phyloP scores from a whole-genome alignment of 2,888 invertebrate species.

The Meta bourneti region DNA sequence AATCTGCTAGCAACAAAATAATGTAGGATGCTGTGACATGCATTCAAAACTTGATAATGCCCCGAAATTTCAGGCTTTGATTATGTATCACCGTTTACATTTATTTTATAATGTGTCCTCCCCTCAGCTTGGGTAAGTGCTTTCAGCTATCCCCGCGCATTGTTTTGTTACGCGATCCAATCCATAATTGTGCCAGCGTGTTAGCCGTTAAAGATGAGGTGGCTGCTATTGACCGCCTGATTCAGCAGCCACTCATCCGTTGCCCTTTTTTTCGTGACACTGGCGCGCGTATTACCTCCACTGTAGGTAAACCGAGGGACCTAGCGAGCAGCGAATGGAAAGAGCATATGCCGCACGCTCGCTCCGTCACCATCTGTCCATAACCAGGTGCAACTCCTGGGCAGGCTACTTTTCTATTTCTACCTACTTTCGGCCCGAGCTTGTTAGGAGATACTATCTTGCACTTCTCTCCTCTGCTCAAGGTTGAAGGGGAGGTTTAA shows the following conservation, averaged over 20 bases:
- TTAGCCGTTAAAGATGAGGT: background rate
- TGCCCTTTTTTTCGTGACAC: slow-evolving; percentile 26
- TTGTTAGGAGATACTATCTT: slow-evolving; percentile 43
- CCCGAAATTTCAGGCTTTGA: too few relatives aligned
- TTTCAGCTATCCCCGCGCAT: background rate
- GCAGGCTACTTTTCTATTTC: slow-evolving; percentile 62
- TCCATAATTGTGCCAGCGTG: background rate
- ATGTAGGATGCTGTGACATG: too few relatives aligned
- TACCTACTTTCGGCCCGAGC: slow-evolving; percentile 51
- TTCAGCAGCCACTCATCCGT: slow-evolving; percentile 22
- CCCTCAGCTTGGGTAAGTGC: background rate
- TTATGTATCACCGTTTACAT: too few relatives aligned
- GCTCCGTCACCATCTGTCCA: slow-evolving; percentile 57
- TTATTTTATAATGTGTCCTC: too few relatives aligned
- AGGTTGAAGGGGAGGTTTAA: slow-evolving; percentile 42
- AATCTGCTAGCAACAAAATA: too few relatives aligned
- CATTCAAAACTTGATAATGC: too few relatives aligned
- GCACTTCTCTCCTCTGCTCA: slow-evolving; percentile 36
- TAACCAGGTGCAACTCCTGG: slow-evolving; percentile 63
- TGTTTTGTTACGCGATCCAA: background rate
- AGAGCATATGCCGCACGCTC: slow-evolving; percentile 50
- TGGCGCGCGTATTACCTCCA: slow-evolving; percentile 8
- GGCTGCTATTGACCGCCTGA: background rate
- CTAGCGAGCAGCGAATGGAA: background rate
- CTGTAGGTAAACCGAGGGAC: too few relatives aligned